These are phyloP conservation scores for Ecdyonurus torrentis DNA, from an alignment of 2,888 invertebrate genomes.

Conservation along the genomic window DNA sequence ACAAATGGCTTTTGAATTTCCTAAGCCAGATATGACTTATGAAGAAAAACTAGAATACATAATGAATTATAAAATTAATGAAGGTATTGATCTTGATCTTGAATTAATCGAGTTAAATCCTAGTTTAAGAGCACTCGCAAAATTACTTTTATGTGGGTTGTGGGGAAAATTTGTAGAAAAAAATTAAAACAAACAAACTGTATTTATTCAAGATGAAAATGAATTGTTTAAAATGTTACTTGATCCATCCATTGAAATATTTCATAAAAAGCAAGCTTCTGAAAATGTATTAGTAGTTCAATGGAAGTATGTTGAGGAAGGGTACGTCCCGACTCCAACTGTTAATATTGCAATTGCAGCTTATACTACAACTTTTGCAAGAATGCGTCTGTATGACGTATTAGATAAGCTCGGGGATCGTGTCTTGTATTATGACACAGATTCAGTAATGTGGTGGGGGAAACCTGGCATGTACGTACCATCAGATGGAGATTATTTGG, in stretches of 20 bases:
- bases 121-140: neutral
- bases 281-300: constrained; percentile 15
- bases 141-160: neutral
- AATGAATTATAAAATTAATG: neutral
- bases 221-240: constrained; percentile 14
- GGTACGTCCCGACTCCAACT: constrained; percentile 9
- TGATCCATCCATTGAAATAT: constrained; percentile 13
- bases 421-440: constrained; percentile 23
- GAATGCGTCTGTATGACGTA: constrained; percentile 20
- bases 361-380: constrained; percentile 21
- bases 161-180: constrained; percentile 5
- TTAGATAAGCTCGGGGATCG: constrained; percentile 18
- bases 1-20: constrained; percentile 5
- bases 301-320: constrained; percentile 14
- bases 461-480: constrained; percentile 12
- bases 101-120: constrained; percentile 1
- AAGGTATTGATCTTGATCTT: constrained; percentile 1
- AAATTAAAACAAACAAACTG: neutral
- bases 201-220: neutral
- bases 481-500: constrained; percentile 18
- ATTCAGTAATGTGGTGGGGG: constrained; percentile 20
- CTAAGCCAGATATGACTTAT: neutral
- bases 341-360: constrained; percentile 21
- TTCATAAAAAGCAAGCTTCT: constrained; percentile 12
- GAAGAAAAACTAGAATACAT: neutral